Percentiles rank a stretch among this genome's conserved stretches.
These are phyloP conservation scores for Toxostoma redivivum DNA, from an alignment of 2,113 vertebrate species.

Conservation along the genomic window DNA sequence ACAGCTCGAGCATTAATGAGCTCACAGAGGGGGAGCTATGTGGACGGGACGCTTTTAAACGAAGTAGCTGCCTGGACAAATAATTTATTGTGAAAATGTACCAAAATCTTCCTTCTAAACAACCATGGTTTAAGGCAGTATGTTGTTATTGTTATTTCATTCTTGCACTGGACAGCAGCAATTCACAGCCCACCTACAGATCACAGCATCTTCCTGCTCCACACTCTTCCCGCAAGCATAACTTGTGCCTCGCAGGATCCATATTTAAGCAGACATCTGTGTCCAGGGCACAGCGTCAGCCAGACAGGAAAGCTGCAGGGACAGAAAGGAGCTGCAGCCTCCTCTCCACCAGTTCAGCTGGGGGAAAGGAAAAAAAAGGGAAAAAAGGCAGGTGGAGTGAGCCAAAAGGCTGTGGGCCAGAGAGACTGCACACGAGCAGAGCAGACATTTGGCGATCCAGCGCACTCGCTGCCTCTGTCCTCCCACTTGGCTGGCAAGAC, in stretches of 20 bases:
- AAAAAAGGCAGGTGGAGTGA: not conserved
- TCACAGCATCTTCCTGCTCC: not conserved
- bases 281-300: constrained; percentile 21
- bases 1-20: not conserved
- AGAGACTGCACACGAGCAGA: not conserved
- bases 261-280: not conserved
- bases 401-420: constrained; percentile 2
- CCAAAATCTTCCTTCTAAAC: not conserved
- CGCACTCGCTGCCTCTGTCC: fast-evolving
- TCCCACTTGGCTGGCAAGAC: not conserved
- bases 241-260: not conserved
- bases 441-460: constrained; percentile 8
- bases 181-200: not conserved
- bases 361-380: not conserved
- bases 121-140: not conserved
- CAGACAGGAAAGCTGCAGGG: constrained; percentile 36
- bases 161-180: not conserved
- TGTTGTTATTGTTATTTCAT: not conserved
- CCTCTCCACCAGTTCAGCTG: not conserved
- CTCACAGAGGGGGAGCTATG: not conserved
- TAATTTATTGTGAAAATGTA: not conserved
- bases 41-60: fast-evolving
- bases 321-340: constrained; percentile 13
- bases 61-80: not conserved
- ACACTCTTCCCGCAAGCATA: not conserved